A percentile compares a stretch with the other conserved stretches of the same genome.
Evolutionary conservation across 2,888 invertebrate species (phyloP).

Genomic region (Congeria kusceri): DNA sequence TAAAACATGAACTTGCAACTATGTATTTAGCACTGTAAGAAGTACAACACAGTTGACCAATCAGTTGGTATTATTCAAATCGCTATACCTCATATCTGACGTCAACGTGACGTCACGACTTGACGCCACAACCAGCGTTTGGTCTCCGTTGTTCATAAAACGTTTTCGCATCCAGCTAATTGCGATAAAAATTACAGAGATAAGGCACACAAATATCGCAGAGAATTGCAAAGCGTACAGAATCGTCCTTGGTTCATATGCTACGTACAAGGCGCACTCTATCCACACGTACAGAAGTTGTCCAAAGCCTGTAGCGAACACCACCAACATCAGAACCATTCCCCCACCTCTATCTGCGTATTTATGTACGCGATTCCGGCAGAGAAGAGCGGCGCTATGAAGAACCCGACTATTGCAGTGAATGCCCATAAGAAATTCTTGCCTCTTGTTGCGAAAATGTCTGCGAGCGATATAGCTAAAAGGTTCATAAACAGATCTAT

Average conservation of each 20-base stretch:
- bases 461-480: conserved; percentile 40
- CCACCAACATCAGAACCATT: conserved; percentile 52
- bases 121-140: neutral
- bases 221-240: conserved; percentile 57
- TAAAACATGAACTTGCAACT: too few species aligned
- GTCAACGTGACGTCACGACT: neutral
- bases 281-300: conserved; percentile 55
- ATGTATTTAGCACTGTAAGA: too few species aligned
- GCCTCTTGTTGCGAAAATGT: conserved; percentile 52
- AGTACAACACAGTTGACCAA: too few species aligned
- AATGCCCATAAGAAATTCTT: conserved; percentile 64
- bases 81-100: conserved; percentile 4
- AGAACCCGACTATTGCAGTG: conserved; percentile 47
- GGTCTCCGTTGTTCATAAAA: neutral
- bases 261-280: conserved; percentile 8
- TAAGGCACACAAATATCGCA: conserved; percentile 36
- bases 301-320: conserved; percentile 57
- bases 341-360: conserved; percentile 65
- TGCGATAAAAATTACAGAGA: conserved; percentile 34
- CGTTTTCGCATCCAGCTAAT: neutral
- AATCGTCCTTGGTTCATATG: conserved; percentile 23
- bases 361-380: conserved; percentile 59
- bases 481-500: conserved; percentile 52
- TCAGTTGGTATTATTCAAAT: too few species aligned
- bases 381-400: conserved; percentile 60